Base-by-base conservation (phyloP, 2,113 vertebrate genomes). In the Clupea harengus region DNA sequence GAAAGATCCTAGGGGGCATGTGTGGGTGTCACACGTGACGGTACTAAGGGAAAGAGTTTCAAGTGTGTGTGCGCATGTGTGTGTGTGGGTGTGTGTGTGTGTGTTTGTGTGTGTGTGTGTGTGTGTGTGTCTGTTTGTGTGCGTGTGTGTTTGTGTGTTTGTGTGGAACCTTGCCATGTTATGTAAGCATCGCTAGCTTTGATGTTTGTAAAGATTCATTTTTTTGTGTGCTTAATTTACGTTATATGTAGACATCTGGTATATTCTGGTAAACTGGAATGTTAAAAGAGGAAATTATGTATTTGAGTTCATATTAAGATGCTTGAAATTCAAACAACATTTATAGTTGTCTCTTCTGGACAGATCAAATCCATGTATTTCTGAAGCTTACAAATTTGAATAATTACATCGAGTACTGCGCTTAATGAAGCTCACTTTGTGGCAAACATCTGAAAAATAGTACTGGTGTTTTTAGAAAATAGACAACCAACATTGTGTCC, bases 1-100 rank as follows among this genome's bases (percentile, higher is more conserved):
- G 28, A 78, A 78, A 44, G 32, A 78, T 44, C 39, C n/a, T 15
- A 39, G 72, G 72, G 72, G 72, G 72, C 72, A 15, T 32, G 72
- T 78, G 25, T 78, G 72, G 72, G 72, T 78, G 72, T 39, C 72
- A 72, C 28, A 44, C 11, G 72, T 72, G 64, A 72, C 15, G 8
- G 7, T 10, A 44, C 11, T 72, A 28, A 78, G 72, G 72, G 20
- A 13, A 32, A 44, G 72, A 39, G 25, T 39, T 75, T 39, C 10
- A 13, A 20, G 81, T 82, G 81, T 82, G 81, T 82, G 81, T 82
- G 32, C n/a, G 44, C 22, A 4, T 22, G 45, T 49, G 81, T 20
- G 81, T 82, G 81, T 46, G 45, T 82, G 81, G 22, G 32, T 83
- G 50, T 17, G 28, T 83, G 82, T 44, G 50, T 44, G 22, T 39